Evolutionary conservation across 1,140 invertebrate genomes (phyloP), one percentile per base, ranked within the genome.

Genomic region (Lasaia peninsularis): DNA sequence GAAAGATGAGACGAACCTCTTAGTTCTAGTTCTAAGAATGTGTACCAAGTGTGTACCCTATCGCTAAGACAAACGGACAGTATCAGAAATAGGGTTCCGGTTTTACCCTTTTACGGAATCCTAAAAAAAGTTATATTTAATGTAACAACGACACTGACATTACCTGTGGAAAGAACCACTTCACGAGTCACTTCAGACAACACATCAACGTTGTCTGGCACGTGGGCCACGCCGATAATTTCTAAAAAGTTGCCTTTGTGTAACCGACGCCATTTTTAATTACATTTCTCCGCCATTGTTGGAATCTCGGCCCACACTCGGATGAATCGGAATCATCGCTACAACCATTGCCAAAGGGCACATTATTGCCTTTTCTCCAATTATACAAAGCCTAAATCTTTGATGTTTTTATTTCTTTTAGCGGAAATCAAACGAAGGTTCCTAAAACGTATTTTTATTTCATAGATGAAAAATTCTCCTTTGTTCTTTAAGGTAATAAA

Each of bases 341-440:
- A 48, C 20, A 48, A 48, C 18, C 21, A 48, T 48, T 48, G 21
- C 21, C 16, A 48, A 48, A 48, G 44, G 44, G 44, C 44, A 48
- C 44, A 48, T 48, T 48, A 48, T 48, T 48, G 44, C 44, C 44
- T 48, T 48, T n/a, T 11, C 44, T 48, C 21, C 44, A 48, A 48
- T 48, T 48, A 21, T 48, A 48, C 44, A 48, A 48, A 48, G 44
- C 18, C n/a, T 48, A 5, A 48, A 20, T 48, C 44, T 48, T 48
- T 48, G 44, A 48, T 48, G 10, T 18, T 6, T 48, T 48, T 18
- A 48, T 10, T 48, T 11, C 10, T 48, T 48, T 9, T 48, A n/a
- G 44, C 20, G 44, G 44, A 11, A 48, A 2, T 20, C 18, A 44
- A 48, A 48, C 10, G 20, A 48, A 5, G n/a, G 11, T 48, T 48